Evolutionary conservation across 2,888 invertebrate species (phyloP), one percentile per base, ranked within the genome.

Genomic region (Meandrusa payeni): DNA sequence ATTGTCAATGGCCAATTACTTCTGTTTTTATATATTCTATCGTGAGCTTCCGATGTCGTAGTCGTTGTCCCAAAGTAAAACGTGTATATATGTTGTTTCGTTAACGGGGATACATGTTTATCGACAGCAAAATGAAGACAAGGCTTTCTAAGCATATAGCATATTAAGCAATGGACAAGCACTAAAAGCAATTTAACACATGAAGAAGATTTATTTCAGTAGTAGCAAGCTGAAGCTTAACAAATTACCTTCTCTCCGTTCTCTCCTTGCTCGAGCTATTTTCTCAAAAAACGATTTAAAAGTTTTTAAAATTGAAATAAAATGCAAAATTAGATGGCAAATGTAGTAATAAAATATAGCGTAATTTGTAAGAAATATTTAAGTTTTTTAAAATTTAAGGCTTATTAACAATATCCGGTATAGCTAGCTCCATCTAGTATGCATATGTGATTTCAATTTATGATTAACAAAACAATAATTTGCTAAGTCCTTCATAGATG

Each of bases 201-300:
- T 77, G 83, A 81, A 81, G 83, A 80, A 78, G 70, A 78, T 82
- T 78, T 81, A 76, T 78, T 75, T 66, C 69, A 78, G 72, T 69
- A 70, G 71, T 74, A 76, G 65, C 70, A 68, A 66, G 62, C 66
- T 56, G 58, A n/a, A n/a, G n/a, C n/a, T n/a, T n/a, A n/a, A n/a
- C n/a, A n/a, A n/a, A n/a, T n/a, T n/a, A n/a, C n/a, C n/a, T n/a
- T n/a, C n/a, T n/a, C n/a, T n/a, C n/a, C n/a, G n/a, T n/a, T 58
- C 55, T 54, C 54, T 55, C 48, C 48, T 53, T 42, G 33, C 36
- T 38, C 47, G 41, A 41, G 41, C 42, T 31, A 37, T 17, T 10
- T 22, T 32, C 31, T n/a, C n/a, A n/a, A n/a, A n/a, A n/a, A n/a
- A n/a, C n/a, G n/a, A n/a, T n/a, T n/a, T n/a, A 33, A 36, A 32